Percentiles rank a stretch among this genome's conserved stretches.
Evolutionary conservation across 2,888 invertebrate species (phyloP).

Genomic region (Xanthorhoe designata): DNA sequence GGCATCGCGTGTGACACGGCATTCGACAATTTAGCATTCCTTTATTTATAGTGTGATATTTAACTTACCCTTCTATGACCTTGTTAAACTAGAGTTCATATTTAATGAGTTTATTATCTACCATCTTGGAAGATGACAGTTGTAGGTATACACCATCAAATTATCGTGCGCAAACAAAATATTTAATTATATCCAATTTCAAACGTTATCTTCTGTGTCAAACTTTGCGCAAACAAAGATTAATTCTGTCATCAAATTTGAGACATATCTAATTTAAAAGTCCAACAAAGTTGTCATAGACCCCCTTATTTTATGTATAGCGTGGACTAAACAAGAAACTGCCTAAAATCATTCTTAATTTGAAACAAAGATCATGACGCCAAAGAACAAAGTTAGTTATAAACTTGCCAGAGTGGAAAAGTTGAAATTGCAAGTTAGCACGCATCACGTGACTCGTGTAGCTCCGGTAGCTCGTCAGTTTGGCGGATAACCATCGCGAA

Average conservation of each 20-base stretch:
- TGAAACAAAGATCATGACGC: constrained; percentile 19
- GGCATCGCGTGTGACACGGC: neutral
- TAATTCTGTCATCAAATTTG: constrained; percentile 5
- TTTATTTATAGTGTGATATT: neutral
- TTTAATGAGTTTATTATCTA: constrained; percentile 1
- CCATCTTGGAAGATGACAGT: neutral
- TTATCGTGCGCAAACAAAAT: neutral
- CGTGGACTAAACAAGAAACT: constrained; percentile 11
- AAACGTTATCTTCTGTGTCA: neutral
- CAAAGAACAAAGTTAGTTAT: constrained; percentile 8
- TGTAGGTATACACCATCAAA: neutral
- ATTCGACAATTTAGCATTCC: neutral
- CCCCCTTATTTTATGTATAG: neutral
- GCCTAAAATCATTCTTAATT: constrained; percentile 15
- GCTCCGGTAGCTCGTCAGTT: constrained; percentile 10
- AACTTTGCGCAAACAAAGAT: constrained; percentile 7
- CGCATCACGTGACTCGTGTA: constrained; percentile 27
- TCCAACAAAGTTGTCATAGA: constrained; percentile 11
- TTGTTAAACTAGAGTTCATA: neutral
- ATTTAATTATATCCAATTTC: neutral
- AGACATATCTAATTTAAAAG: constrained; percentile 9
- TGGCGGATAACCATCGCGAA: constrained; percentile 22
- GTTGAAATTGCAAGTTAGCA: constrained; percentile 30
- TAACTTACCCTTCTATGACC: neutral
- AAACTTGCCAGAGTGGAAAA: constrained; percentile 25